phyloP scores from a whole-genome alignment of 2,888 invertebrate species.

The Agrilus mali region DNA sequence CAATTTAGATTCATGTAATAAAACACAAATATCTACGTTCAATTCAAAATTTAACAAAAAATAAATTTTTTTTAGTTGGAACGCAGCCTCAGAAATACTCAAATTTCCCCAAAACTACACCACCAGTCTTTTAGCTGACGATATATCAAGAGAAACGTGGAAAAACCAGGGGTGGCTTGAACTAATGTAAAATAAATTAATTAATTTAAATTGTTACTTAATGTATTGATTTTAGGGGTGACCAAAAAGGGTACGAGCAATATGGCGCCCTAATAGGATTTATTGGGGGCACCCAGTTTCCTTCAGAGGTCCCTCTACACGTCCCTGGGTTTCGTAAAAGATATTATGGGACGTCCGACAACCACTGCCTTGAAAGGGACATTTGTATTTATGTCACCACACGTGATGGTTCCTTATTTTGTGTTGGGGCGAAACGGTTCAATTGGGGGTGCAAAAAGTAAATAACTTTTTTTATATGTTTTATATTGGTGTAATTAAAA shows the following conservation, averaged over 20 bases:
- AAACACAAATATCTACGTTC: neutral
- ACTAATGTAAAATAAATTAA: slow-evolving; percentile 35
- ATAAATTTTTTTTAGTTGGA: slow-evolving; percentile 48
- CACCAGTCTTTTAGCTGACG: slow-evolving; percentile 38
- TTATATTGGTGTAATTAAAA: no score
- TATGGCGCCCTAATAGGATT: slow-evolving; percentile 51
- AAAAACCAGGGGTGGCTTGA: slow-evolving; percentile 41
- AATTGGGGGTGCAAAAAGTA: slow-evolving; percentile 44
- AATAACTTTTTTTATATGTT: slow-evolving; percentile 11
- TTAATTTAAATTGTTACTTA: neutral
- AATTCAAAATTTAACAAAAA: slow-evolving; percentile 1
- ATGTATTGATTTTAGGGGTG: slow-evolving; percentile 21
- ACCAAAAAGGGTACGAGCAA: slow-evolving; percentile 43
- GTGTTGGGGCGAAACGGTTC: slow-evolving; percentile 40
- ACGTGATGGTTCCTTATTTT: slow-evolving; percentile 44
- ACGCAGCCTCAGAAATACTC: slow-evolving; percentile 35
- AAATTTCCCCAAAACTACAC: slow-evolving; percentile 45
- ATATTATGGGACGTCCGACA: slow-evolving; percentile 19
- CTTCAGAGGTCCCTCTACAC: slow-evolving; percentile 34
- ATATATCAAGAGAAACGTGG: slow-evolving; percentile 47
- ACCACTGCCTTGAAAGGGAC: slow-evolving; percentile 19
- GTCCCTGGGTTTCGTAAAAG: slow-evolving; percentile 30
- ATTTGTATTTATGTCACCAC: slow-evolving; percentile 27
- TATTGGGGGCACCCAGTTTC: slow-evolving; percentile 35
- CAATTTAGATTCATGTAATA: slow-evolving; percentile 8